A percentile compares a stretch with the other conserved stretches of the same genome.
Evolutionary conservation across 2,113 vertebrate species (phyloP).

Genomic region (Seriola quinqueradiata): DNA sequence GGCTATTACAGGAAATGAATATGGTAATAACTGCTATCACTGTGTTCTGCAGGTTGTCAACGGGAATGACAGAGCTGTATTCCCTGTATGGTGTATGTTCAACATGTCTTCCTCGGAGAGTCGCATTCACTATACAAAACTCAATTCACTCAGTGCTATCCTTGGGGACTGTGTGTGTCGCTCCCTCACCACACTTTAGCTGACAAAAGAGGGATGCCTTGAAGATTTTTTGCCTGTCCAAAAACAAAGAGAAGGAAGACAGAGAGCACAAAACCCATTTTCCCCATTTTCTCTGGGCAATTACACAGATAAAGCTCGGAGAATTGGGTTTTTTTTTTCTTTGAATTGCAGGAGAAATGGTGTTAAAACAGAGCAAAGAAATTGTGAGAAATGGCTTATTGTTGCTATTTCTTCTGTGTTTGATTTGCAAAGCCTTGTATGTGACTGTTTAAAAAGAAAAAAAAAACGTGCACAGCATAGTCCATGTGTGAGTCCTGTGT

Average conservation of each 20-base stretch:
- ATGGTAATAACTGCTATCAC: background rate
- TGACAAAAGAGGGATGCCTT: conserved; percentile 66
- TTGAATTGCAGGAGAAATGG: conserved; percentile 63
- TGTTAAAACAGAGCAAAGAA: conserved; percentile 58
- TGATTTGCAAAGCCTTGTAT: conserved; percentile 49
- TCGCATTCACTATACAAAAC: conserved; percentile 32
- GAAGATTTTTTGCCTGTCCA: conserved; percentile 65
- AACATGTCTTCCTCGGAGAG: conserved; percentile 39
- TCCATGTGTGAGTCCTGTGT: background rate
- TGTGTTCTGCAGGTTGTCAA: conserved; percentile 23
- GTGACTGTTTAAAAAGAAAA: background rate
- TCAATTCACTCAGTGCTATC: conserved; percentile 38
- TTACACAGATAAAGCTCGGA: conserved; percentile 71
- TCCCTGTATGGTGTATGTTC: conserved; percentile 23
- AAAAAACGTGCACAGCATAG: background rate
- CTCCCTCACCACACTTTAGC: conserved; percentile 51
- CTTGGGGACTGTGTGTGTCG: conserved; percentile 35
- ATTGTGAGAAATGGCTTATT: conserved; percentile 49
- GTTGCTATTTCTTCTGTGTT: conserved; percentile 41
- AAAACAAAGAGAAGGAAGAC: conserved; percentile 68
- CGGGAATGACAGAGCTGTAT: background rate
- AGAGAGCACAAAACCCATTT: conserved; percentile 67
- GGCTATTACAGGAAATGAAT: background rate
- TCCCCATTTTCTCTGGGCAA: conserved; percentile 68
- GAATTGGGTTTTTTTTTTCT: conserved; percentile 51